phyloP scores from a whole-genome alignment of 2,797 vertebrate genomes.

The Poecilia gillii region DNA sequence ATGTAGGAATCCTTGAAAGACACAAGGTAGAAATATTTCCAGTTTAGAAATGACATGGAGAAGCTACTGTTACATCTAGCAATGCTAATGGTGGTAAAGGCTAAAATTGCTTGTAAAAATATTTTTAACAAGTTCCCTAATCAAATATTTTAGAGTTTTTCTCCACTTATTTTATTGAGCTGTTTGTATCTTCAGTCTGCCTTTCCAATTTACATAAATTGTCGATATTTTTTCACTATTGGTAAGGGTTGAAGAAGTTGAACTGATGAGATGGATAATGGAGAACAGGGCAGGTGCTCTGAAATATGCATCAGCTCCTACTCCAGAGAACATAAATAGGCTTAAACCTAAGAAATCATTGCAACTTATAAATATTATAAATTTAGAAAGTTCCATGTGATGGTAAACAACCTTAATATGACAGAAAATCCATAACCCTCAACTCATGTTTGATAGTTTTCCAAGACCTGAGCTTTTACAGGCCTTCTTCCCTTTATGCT shows the following conservation, averaged over 20 bases:
- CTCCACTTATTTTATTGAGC: neutral
- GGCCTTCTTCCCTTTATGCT: neutral
- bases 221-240: neutral
- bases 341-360: neutral
- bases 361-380: constrained; percentile 1
- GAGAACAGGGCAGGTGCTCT: neutral
- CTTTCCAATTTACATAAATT: neutral
- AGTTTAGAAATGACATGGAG: neutral
- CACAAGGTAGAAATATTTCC: neutral
- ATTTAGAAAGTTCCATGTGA: neutral
- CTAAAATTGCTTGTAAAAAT: neutral
- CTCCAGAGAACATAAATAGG: neutral
- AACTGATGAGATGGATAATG: neutral
- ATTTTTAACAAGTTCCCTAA: neutral
- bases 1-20: neutral
- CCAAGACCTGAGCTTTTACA: neutral
- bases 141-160: neutral
- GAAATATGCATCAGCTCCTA: neutral
- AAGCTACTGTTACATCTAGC: neutral
- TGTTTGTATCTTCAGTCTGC: neutral
- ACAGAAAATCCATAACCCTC: neutral
- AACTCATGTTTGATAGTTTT: neutral
- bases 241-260: neutral
- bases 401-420: neutral
- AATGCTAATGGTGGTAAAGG: neutral